Evolutionary conservation across 2,797 vertebrate species (phyloP).

Genomic region (Sylvilagus floridanus): DNA sequence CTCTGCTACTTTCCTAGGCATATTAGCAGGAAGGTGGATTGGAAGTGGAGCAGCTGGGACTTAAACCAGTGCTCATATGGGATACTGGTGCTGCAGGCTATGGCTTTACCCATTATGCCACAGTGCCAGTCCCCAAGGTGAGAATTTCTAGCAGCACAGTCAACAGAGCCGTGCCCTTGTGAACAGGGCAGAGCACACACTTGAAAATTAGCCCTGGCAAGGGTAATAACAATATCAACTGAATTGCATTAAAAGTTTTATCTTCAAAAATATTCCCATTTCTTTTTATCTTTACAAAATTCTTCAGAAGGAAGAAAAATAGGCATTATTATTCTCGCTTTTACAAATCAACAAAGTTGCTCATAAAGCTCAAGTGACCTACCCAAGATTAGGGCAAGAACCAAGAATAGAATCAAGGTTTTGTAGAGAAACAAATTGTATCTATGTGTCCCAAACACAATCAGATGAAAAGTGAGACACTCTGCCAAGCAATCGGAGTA

Average conservation of each 20-base stretch:
- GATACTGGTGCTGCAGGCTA: no score
- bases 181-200: background rate
- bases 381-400: conserved; percentile 46
- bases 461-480: conserved; percentile 20
- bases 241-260: conserved; percentile 54
- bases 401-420: conserved; percentile 70
- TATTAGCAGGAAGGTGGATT: no score
- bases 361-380: conserved; percentile 46
- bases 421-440: conserved; percentile 57
- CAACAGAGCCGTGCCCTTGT: background rate
- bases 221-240: background rate
- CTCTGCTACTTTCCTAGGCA: no score
- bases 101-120: no score
- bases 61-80: no score
- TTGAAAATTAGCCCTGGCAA: conserved; percentile 24
- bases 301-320: conserved; percentile 50
- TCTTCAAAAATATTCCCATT: conserved; percentile 54
- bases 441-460: conserved; percentile 46
- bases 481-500: background rate
- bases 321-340: conserved; percentile 59
- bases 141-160: background rate
- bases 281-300: conserved; percentile 60
- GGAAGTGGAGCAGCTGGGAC: no score
- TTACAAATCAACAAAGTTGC: conserved; percentile 54
- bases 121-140: background rate